These are phyloP conservation scores for Sebastes minor DNA, from an alignment of 2,797 vertebrate genomes.

Conservation along the genomic window DNA sequence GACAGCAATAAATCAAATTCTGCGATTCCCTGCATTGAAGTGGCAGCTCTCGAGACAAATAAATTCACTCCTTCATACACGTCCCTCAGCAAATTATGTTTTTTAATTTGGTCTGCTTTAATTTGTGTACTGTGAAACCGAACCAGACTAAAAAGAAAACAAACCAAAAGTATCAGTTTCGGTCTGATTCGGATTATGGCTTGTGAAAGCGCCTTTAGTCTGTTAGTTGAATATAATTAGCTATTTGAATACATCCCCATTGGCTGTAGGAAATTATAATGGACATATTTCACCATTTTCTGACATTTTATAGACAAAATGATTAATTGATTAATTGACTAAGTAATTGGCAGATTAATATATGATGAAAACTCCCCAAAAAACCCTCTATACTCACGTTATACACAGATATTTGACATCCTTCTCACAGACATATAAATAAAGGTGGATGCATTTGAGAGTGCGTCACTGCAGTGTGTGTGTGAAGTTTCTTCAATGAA, in stretches of 20 bases:
- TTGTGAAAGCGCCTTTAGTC: not conserved
- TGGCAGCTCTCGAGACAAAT: too few species aligned
- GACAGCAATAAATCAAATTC: too few species aligned
- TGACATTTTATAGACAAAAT: not conserved
- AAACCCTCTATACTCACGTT: not conserved
- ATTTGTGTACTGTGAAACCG: too few species aligned
- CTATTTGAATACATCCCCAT: not conserved
- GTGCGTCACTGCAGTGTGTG: not conserved
- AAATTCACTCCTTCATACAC: too few species aligned
- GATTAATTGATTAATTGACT: not conserved
- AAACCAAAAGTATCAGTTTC: too few species aligned
- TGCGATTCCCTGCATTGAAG: too few species aligned
- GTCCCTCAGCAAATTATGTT: too few species aligned
- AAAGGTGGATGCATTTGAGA: not conserved
- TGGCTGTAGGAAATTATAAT: not conserved
- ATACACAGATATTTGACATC: constrained; percentile 3
- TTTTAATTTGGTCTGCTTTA: too few species aligned
- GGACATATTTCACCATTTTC: not conserved
- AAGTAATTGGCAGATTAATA: not conserved
- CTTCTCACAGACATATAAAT: not conserved
- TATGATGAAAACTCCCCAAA: not conserved
- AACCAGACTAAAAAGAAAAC: too few species aligned
- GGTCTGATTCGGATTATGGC: too few species aligned
- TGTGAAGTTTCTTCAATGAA: constrained; percentile 15
- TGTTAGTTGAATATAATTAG: not conserved